Evolutionary conservation across 1,140 invertebrate species (phyloP).

Genomic region (Bombus picipes): DNA sequence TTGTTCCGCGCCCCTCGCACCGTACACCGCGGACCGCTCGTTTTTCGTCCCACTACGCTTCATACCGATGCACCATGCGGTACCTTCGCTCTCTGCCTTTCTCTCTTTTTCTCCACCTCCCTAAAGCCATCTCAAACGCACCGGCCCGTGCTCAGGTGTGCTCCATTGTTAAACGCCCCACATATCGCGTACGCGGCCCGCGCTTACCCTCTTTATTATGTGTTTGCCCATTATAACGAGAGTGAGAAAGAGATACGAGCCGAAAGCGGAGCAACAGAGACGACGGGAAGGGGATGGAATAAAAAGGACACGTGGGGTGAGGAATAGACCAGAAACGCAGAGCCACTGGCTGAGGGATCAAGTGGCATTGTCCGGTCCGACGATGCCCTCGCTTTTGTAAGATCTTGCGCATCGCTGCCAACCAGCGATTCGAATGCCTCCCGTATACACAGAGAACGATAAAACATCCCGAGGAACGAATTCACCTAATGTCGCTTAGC

Average conservation of each 20-base stretch:
- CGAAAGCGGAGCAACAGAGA: constrained; percentile 1
- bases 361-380: constrained; percentile 53
- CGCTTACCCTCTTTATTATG: constrained; percentile 75
- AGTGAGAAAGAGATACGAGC: constrained; percentile 22
- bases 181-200: constrained; percentile 69
- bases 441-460: neutral
- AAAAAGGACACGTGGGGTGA: neutral
- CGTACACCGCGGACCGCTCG: constrained; percentile 13
- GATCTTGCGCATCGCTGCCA: constrained; percentile 21
- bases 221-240: constrained; percentile 67
- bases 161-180: constrained; percentile 78
- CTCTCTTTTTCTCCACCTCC: constrained; percentile 15
- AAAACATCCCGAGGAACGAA: constrained; percentile 9
- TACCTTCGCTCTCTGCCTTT: constrained; percentile 38
- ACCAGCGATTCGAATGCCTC: neutral
- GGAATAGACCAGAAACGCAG: constrained; percentile 25
- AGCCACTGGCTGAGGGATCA: constrained; percentile 59
- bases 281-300: neutral
- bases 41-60: constrained; percentile 73
- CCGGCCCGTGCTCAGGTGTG: constrained; percentile 76
- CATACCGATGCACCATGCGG: constrained; percentile 72
- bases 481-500: constrained; percentile 31
- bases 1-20: constrained; percentile 75
- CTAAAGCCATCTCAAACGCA: constrained; percentile 71
- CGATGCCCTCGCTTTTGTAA: constrained; percentile 31